Evolutionary conservation across 2,113 vertebrate species (phyloP), one percentile per base, ranked within the genome.

Genomic region (Sphaerodactylus townsendi): DNA sequence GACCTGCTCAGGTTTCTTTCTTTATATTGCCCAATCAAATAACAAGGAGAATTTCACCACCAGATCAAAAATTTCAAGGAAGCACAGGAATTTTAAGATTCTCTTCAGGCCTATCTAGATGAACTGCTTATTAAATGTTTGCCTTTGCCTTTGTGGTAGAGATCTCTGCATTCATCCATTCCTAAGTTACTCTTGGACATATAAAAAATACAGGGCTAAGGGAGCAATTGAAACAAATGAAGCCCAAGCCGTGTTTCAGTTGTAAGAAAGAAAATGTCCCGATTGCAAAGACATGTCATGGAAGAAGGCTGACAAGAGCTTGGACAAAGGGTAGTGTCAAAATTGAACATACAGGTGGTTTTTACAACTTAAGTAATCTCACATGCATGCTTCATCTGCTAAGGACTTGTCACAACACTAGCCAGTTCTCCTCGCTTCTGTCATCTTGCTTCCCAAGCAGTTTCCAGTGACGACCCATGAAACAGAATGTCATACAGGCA

Each of bases 351-450:
- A 71, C 79, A 87, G 66, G 14, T 85, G 71, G 3, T 1, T 56
- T 21, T 11, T 76, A 0, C 37, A 39, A 14, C 8, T 78, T 83
- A 64, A n/a, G 41, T 53, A 53, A 59, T 11, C 25, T 68, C 85
- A 48, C 80, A 71, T 72, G 81, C 85, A 87, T 89, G 82, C 28
- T 87, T 90, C 87, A 84, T 79, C 85, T 93, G 84, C 86, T 77
- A 82, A 92, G 68, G 39, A 33, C 0, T 65, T 86, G 15, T 1
- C 89, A 81, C 69, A 87, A 80, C 82, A 72, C 28, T 75, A 68
- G 81, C 30, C 25, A 85, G 85, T 5, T 85, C 72, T 82, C 37
- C 11, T 70, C 66, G 79, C 72, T 72, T 68, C 70, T 77, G 46
- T 64, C 10, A 48, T 37, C n/a, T 41, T 50, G 37, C 59, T n/a